Evolutionary conservation across 2,888 invertebrate genomes (phyloP).

Genomic region (Drosophila sordidula): DNA sequence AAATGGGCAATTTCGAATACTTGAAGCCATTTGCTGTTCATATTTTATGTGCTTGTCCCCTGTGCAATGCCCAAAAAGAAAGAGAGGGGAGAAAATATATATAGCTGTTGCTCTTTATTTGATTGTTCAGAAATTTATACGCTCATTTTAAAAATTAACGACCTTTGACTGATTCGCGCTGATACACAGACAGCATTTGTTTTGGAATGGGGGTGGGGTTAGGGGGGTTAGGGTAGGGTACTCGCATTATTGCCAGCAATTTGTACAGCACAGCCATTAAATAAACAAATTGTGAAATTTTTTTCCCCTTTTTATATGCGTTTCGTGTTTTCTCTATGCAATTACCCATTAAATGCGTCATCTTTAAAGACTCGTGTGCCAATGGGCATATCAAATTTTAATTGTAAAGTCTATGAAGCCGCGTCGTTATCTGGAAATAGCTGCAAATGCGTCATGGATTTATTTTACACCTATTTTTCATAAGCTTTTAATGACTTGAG

Average conservation of each 20-base stretch:
- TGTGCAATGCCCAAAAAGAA: background rate
- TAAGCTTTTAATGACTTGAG: background rate
- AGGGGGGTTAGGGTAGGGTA: background rate
- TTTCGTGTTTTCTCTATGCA: slow-evolving; percentile 30
- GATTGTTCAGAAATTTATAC: slow-evolving; percentile 61
- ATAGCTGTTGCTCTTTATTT: slow-evolving; percentile 45
- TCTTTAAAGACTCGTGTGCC: slow-evolving; percentile 13
- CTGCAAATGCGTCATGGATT: slow-evolving; percentile 4
- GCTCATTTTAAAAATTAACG: slow-evolving; percentile 77
- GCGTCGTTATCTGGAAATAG: background rate
- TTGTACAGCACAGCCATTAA: slow-evolving; percentile 53
- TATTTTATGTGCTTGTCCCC: slow-evolving; percentile 17
- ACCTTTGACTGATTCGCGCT: slow-evolving; percentile 75
- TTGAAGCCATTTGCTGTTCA: slow-evolving; percentile 33
- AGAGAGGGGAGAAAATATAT: slow-evolving; percentile 7
- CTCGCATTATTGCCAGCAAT: slow-evolving; percentile 68
- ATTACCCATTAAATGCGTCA: slow-evolving; percentile 32
- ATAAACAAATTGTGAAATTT: slow-evolving; percentile 36
- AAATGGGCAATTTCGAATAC: slow-evolving; percentile 23
- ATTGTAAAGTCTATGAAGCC: background rate
- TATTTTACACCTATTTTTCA: background rate
- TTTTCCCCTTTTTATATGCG: slow-evolving; percentile 52
- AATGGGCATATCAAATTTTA: background rate
- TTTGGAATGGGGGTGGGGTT: background rate
- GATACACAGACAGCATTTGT: slow-evolving; percentile 20